phyloP scores from a whole-genome alignment of 2,797 vertebrate species.

The Basileuterus tristriatus region DNA sequence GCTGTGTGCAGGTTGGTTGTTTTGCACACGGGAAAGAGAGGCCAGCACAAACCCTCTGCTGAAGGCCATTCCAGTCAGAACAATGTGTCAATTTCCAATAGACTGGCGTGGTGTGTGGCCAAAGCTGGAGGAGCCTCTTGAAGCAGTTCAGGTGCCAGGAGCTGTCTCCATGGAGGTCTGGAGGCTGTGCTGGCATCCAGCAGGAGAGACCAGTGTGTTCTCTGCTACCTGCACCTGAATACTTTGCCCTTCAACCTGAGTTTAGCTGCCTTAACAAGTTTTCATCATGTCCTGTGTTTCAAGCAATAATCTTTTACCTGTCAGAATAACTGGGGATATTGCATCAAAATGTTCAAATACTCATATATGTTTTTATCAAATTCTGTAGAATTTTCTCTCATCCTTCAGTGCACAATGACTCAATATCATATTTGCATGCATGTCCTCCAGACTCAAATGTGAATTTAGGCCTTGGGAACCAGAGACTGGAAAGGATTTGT shows the following conservation, averaged over 20 bases:
- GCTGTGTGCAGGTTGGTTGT: neutral
- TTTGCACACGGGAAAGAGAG: neutral
- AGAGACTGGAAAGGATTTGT: neutral
- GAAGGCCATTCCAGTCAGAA: neutral
- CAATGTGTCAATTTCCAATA: neutral
- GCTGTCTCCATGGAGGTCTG: neutral
- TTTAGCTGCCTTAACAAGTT: neutral
- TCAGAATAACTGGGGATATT: neutral
- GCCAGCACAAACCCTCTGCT: neutral
- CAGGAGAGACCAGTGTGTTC: neutral
- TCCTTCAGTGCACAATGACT: neutral
- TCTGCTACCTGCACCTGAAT: neutral
- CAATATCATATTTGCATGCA: neutral
- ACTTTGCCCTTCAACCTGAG: neutral
- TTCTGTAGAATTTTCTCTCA: neutral
- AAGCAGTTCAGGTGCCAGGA: neutral
- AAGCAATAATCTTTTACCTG: neutral
- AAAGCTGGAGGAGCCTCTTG: neutral
- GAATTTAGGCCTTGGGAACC: neutral
- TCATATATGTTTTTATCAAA: neutral
- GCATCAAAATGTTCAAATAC: neutral
- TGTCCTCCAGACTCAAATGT: neutral
- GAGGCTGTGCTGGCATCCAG: neutral
- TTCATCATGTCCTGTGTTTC: neutral
- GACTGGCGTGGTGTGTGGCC: fast-evolving